Evolutionary conservation across 2,888 invertebrate genomes (phyloP), one percentile per base, ranked within the genome.

Genomic region (Notodonta dromedarius): DNA sequence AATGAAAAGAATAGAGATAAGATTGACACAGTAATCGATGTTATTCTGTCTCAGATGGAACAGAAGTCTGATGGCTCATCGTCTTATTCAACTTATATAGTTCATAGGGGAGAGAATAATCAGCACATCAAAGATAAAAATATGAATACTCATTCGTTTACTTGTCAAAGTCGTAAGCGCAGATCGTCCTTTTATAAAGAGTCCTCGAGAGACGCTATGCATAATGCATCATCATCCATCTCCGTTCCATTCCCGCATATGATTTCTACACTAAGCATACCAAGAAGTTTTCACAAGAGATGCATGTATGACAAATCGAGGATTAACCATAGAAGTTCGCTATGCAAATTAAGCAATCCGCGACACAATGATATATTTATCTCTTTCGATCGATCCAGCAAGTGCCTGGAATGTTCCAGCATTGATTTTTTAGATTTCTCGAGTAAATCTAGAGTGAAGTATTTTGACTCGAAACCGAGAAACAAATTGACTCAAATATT

Each of bases 211-310:
- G n/a, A n/a, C 4, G 13, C 0, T 0, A 54, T 14, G n/a, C 16
- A 12, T 53, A 46, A 6, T 13, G 14, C 59, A 0, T 39, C 54
- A 8, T 54, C 54, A 1, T 74, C 68, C 13, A 67, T 79, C 39
- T 83, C 85, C 13, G 68, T 82, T n/a, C 89, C 88, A 2, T 73
- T 83, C 44, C 67, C 75, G 13, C 73, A 77, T 77, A 73, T 90
- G 6, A 82, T 91, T 61, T 91, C 93, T 9, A 90, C 91, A 0
- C 71, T 91, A 16, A 93, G 89, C 57, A 83, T 92, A 32, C 93
- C 92, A 9, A 85, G 85, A 72, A 84, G 83, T 63, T 69, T 83
- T 16, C 73, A 82, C 35, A 80, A 74, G 57, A 73, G 72, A 4
- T 61, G 59, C 50, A 51, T 62, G 7, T 44, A 64, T 57, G 62